Evolutionary conservation across 2,113 vertebrate species (phyloP).

Genomic region (Regulus satrapa): DNA sequence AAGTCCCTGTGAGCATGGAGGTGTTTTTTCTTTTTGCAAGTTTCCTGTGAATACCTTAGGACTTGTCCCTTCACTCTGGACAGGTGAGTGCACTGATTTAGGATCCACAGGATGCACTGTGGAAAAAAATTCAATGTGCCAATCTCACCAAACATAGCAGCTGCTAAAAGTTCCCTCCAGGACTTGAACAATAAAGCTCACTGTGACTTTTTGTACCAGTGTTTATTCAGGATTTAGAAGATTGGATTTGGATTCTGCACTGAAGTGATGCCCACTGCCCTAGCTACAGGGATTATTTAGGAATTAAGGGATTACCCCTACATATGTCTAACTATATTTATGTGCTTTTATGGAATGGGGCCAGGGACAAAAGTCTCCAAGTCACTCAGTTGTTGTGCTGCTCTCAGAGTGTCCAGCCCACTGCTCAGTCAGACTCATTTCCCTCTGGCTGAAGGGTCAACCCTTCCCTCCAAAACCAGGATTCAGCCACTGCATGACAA

Average conservation of each 20-base stretch:
- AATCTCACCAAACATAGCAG: background rate
- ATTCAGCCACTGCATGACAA: background rate
- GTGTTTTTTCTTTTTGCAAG: background rate
- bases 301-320: background rate
- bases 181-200: background rate
- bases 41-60: background rate
- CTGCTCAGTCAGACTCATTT: background rate
- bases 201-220: background rate
- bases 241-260: background rate
- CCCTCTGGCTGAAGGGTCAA: background rate
- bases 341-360: background rate
- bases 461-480: background rate
- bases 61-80: background rate
- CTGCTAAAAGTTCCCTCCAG: background rate
- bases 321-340: background rate
- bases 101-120: background rate
- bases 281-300: background rate
- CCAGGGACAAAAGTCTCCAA: background rate
- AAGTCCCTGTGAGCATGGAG: background rate
- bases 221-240: background rate
- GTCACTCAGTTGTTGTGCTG: background rate
- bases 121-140: background rate
- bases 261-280: background rate
- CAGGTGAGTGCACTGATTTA: background rate
- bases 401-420: background rate